Evolutionary conservation across 1,140 invertebrate genomes (phyloP), one percentile per base, ranked within the genome.

Genomic region (Stratiolaelaps scimitus): DNA sequence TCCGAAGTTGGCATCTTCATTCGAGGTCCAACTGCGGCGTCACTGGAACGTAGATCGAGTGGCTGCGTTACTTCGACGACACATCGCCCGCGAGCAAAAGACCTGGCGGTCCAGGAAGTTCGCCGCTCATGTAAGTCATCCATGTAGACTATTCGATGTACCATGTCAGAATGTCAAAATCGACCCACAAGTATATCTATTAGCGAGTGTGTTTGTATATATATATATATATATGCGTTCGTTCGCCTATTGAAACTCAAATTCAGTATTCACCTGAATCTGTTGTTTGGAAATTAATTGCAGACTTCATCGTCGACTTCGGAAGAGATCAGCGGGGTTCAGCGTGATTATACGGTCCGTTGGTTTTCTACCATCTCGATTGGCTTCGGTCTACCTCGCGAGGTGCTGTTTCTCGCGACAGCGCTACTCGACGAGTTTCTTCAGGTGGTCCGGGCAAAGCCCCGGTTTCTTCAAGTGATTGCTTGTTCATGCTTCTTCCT

Each of bases 401-500:
- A 60, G 10, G 53, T 60, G 17, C 23, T 60, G 10, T 60, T 60
- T 23, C 53, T 60, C 53, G 53, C 53, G 53, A 60, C 53, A 60
- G 34, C 53, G 53, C 53, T 60, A 2, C 53, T 60, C 17, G 53
- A 60, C 53, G 53, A 60, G 53, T 60, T 60, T 23, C 53, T 60
- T 2, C 53, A 60, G 23, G 26, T 60, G 6, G 53, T 60, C 10
- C 53, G 53, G 17, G 53, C 34, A 2, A 60, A 60, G 23, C 53
- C 53, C 17, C 26, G 53, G 10, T 60, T 60, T 60, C 53, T 60
- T 26, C 53, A 60, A 23, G 53, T 60, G 26, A 60, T 60, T 34
- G 53, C 53, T 6, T 60, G 53, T 34, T 60, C 53, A 23, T 60
- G 53, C 10, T 60, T 60, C 53, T 60, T 60, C 53, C 53, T 60